Conservation (phyloP, 2,797 vertebrate species). For the Podarcis siculus region DNA sequence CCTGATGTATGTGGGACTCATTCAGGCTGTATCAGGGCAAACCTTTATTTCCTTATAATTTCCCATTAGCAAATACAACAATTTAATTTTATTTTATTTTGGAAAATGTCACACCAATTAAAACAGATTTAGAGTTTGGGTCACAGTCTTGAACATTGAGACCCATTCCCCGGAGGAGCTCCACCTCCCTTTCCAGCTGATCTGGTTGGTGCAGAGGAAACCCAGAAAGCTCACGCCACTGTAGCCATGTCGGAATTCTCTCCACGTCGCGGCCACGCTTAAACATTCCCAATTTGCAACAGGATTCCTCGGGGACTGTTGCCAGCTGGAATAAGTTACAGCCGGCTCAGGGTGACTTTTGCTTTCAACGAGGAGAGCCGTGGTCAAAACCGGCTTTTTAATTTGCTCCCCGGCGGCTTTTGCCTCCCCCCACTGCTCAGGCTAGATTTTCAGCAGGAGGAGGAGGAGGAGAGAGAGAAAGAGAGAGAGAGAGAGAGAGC, state of each 20-base stretch:
- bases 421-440: constrained; percentile 44
- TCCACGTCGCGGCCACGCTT: constrained; percentile 38
- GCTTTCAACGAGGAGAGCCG: constrained; percentile 39
- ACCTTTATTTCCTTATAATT: not conserved
- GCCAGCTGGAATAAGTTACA: constrained; percentile 40
- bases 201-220: not conserved
- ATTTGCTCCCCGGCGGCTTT: constrained; percentile 59
- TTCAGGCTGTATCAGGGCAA: not conserved
- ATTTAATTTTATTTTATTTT: not conserved
- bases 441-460: constrained; percentile 67
- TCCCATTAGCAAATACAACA: not conserved
- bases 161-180: not conserved
- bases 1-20: not conserved
- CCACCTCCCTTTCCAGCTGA: not conserved
- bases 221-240: not conserved
- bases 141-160: not conserved
- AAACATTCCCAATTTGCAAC: constrained; percentile 38
- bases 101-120: not conserved
- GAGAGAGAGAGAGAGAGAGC: no score
- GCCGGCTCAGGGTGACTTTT: constrained; percentile 25
- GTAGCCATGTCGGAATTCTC: constrained; percentile 13
- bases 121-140: not conserved
- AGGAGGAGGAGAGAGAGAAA: not conserved
- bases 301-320: constrained; percentile 41
- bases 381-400: constrained; percentile 57